Evolutionary conservation across 2,797 vertebrate genomes (phyloP).

Genomic region (Coilia nasus): DNA sequence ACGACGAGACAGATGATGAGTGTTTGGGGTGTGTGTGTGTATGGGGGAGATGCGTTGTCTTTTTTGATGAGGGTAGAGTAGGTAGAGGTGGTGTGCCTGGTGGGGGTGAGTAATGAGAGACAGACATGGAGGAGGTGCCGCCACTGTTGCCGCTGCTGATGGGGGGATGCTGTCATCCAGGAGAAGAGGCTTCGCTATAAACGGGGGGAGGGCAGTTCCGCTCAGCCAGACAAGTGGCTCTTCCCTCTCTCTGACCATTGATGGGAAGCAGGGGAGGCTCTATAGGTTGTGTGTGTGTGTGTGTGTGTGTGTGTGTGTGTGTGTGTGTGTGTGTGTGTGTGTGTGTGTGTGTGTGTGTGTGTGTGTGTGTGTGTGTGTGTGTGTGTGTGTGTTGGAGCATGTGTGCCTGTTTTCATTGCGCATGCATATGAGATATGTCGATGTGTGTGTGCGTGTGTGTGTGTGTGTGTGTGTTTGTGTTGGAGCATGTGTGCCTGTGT

Average conservation of each 20-base stretch:
- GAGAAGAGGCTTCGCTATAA: constrained; percentile 7
- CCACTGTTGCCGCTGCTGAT: not conserved
- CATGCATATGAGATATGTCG: too few relatives aligned
- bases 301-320: not conserved
- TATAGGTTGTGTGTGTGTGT: not conserved
- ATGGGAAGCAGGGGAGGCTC: not conserved
- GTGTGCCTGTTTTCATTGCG: not conserved
- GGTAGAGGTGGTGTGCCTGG: too few relatives aligned
- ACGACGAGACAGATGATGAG: not conserved
- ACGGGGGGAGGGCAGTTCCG: constrained; percentile 1
- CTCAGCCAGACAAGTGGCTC: constrained; percentile 19
- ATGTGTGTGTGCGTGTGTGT: not conserved
- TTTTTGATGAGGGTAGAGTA: not conserved
- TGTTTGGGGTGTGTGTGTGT: not conserved
- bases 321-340: not conserved
- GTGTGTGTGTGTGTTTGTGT: not conserved
- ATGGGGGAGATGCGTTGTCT: not conserved
- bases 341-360: not conserved
- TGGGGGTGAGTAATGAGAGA: not conserved
- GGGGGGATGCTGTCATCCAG: not conserved
- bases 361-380: not conserved
- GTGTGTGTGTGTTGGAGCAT: not conserved
- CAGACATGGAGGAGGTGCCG: constrained; percentile 16
- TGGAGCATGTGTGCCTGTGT: not conserved
- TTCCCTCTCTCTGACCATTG: constrained; percentile 14